These are phyloP conservation scores for Condylura cristata DNA, from an alignment of 2,113 vertebrate species.

Conservation along the genomic window DNA sequence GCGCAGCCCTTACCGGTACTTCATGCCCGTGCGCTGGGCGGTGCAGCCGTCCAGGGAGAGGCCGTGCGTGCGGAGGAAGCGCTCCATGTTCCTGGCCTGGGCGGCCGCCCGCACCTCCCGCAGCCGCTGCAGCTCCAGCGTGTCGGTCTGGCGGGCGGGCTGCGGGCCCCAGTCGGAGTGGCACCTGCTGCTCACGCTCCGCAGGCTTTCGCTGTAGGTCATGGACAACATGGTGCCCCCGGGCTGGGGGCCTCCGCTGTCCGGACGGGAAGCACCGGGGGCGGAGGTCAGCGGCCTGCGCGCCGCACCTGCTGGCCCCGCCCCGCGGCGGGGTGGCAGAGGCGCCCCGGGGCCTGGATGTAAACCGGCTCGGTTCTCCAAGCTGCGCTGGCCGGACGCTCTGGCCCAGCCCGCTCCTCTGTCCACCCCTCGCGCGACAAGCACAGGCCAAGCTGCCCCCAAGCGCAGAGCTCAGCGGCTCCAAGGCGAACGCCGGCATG, in stretches of 20 bases:
- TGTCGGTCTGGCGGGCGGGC: slow-evolving; percentile 88
- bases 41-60: slow-evolving; percentile 94
- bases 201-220: slow-evolving; percentile 97
- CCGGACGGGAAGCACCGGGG: slow-evolving; percentile 61
- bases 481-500: too few species aligned
- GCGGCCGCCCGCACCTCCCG: slow-evolving; percentile 93
- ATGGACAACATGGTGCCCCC: slow-evolving; percentile 95
- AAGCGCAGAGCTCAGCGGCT: background rate
- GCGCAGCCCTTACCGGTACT: slow-evolving; percentile 94
- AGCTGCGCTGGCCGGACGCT: background rate
- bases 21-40: slow-evolving; percentile 95
- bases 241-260: slow-evolving; percentile 87
- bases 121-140: slow-evolving; percentile 92
- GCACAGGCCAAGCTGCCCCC: slow-evolving; percentile 38
- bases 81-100: slow-evolving; percentile 96
- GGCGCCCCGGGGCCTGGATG: background rate
- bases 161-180: slow-evolving; percentile 95
- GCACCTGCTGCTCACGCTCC: slow-evolving; percentile 95
- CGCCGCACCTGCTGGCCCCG: background rate
- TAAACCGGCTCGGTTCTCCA: background rate
- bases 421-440: background rate
- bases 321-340: background rate
- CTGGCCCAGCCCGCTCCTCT: background rate
- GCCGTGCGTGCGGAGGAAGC: slow-evolving; percentile 97
- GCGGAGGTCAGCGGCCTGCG: background rate